Evolutionary conservation across 2,113 vertebrate genomes (phyloP).

Genomic region (Bos javanicus): DNA sequence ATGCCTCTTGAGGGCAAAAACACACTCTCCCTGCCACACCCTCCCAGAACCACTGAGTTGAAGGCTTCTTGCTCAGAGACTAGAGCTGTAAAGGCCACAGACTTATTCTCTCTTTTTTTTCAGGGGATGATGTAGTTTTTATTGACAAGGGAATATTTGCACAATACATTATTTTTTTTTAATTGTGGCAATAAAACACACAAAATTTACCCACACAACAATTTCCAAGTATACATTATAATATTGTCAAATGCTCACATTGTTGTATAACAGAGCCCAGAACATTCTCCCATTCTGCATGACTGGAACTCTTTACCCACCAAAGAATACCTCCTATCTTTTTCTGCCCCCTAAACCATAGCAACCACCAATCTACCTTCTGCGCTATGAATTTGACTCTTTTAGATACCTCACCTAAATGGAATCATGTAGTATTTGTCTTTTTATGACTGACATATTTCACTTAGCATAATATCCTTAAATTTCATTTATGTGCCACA

Average conservation of each 20-base stretch:
- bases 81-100: background rate
- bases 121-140: background rate
- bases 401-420: background rate
- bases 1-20: background rate
- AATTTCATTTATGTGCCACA: background rate
- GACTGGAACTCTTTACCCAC: background rate
- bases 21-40: rapidly evolving
- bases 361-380: background rate
- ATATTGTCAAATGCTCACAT: no score
- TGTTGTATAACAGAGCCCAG: rapidly evolving
- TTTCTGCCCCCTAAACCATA: background rate
- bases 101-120: background rate
- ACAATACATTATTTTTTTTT: background rate
- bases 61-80: background rate
- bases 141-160: background rate
- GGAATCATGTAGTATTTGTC: background rate
- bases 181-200: background rate
- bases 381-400: background rate
- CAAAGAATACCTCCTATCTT: no score
- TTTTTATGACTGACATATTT: background rate
- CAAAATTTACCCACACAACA: background rate
- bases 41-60: background rate
- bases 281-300: background rate
- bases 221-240: background rate
- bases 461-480: background rate